These are phyloP conservation scores for Bucco capensis DNA, from an alignment of 2,113 vertebrate genomes.

Conservation along the genomic window DNA sequence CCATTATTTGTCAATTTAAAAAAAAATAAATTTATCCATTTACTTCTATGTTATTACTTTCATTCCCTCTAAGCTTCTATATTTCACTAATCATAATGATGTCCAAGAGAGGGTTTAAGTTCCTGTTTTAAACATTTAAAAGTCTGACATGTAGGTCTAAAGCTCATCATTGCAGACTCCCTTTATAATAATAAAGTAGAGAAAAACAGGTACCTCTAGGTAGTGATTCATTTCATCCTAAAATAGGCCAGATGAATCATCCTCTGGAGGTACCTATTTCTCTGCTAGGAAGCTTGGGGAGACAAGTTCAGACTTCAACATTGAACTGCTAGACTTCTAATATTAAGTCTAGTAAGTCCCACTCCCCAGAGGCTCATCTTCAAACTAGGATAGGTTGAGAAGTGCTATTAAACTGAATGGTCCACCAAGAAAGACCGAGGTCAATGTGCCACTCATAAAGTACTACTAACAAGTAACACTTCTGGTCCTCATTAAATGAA, in stretches of 20 bases:
- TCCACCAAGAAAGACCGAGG: background rate
- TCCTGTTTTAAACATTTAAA: background rate
- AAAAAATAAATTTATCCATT: background rate
- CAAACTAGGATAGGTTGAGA: background rate
- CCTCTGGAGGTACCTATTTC: background rate
- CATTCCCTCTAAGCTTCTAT: background rate
- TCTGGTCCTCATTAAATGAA: background rate
- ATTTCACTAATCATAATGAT: background rate
- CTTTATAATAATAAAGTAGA: background rate
- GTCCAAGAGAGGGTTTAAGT: background rate
- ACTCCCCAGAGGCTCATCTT: background rate
- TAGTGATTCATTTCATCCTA: background rate
- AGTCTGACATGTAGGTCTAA: background rate
- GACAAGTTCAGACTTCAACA: background rate
- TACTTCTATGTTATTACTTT: background rate
- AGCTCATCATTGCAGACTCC: background rate
- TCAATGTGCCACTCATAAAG: background rate
- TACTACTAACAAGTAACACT: background rate
- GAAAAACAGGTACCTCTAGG: background rate
- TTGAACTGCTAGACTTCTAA: background rate
- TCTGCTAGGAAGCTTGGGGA: background rate
- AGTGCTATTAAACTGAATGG: background rate
- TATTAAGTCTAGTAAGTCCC: background rate
- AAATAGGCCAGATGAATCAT: constrained; percentile 3
- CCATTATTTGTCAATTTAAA: background rate